Base-by-base conservation (phyloP, 2,113 vertebrate species). In the Tupaia tana region DNA sequence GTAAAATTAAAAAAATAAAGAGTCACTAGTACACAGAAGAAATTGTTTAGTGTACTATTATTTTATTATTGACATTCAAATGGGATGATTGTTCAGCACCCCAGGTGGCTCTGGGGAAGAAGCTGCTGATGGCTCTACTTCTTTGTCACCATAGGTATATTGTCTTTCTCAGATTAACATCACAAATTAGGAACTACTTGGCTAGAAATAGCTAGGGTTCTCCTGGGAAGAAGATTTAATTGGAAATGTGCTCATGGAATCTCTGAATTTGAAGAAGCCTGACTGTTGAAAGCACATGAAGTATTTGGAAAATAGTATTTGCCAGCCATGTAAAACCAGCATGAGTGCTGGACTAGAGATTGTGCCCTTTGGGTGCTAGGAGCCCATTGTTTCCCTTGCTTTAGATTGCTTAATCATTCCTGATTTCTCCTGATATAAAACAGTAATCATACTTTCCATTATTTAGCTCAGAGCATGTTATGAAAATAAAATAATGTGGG, bases 401-500 rank as follows among this genome's bases (percentile, higher is more conserved):
- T 86, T 89, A 73, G 95, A 86, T 75, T 73, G 58, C 59, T 89
- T 92, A 95, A 89, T 18, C 14, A 85, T 88, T 94, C 67, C 86
- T 95, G 25, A 71, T 95, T 91, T 95, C 64, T 96, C 7, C 54
- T 92, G 66, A 80, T 79, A 86, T 78, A 66, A 96, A 94, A 82
- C 8, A 79, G 64, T 81, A 87, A 93, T 95, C 85, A 92, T 73
- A 94, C 31, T 95, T 97, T 96, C 83, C 71, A 84, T 94, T 81
- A 94, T 86, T 96, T 97, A 96, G 27, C 27, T 96, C 90, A 95
- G 24, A 92, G 74, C 90, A 63, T 95, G 82, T 90, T 96, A 77
- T 94, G 80, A 96, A 90, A 75, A 95, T 24, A 86, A 31, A 92
- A 96, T 75, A 90, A 89, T 64, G 52, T 95, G 86, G 22, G 25